Percentiles rank a stretch among this genome's conserved stretches.
Conservation (phyloP, 2,113 vertebrate species). For the Chionodraco myersi region DNA sequence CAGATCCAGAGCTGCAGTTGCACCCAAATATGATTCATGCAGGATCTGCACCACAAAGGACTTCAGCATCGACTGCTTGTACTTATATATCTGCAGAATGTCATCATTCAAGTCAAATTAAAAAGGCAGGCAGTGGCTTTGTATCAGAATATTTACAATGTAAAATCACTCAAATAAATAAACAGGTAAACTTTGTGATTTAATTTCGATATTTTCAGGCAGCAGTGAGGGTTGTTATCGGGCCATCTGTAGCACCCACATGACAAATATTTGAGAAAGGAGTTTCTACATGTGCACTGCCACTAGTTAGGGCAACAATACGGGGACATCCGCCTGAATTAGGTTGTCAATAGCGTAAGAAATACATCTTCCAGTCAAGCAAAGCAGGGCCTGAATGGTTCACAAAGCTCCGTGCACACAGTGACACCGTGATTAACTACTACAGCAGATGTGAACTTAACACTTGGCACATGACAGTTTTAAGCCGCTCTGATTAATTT, state of each 20-base stretch:
- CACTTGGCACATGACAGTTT: slow-evolving; percentile 24
- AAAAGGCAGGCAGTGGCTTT: not conserved
- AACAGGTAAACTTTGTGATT: slow-evolving; percentile 4
- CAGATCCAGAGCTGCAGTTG: slow-evolving; percentile 44
- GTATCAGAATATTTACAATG: not conserved
- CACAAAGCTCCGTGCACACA: slow-evolving; percentile 22
- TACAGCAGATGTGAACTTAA: not conserved
- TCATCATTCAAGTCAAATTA: not conserved
- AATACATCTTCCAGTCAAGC: slow-evolving; percentile 17
- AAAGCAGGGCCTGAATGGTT: not conserved
- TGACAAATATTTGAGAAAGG: slow-evolving; percentile 80
- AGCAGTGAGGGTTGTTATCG: slow-evolving; percentile 40
- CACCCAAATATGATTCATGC: slow-evolving; percentile 52
- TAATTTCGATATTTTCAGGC: slow-evolving; percentile 13
- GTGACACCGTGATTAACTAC: no score
- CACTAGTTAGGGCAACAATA: not conserved
- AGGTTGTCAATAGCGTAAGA: slow-evolving; percentile 1
- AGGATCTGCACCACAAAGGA: slow-evolving; percentile 31
- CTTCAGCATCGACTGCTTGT: not conserved
- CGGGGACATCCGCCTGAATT: slow-evolving; percentile 22
- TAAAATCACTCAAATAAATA: slow-evolving; percentile 3
- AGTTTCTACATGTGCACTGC: slow-evolving; percentile 24
- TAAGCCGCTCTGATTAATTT: not conserved
- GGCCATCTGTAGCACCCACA: slow-evolving; percentile 52
- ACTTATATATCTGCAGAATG: not conserved